phyloP scores from a whole-genome alignment of 2,797 vertebrate genomes.

The Hipposideros larvatus region DNA sequence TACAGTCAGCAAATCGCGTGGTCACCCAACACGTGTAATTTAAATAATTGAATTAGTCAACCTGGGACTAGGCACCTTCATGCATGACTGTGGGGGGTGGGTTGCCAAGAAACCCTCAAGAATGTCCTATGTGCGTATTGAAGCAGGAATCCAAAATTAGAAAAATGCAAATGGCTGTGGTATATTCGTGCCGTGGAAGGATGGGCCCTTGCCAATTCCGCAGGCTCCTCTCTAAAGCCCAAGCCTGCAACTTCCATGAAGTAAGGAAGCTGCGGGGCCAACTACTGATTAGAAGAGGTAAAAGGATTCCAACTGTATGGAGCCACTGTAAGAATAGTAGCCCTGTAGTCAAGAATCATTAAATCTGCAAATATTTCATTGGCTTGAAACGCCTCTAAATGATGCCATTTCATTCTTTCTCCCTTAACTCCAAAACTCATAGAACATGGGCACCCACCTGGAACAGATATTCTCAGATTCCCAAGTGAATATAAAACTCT shows the following conservation, averaged over 20 bases:
- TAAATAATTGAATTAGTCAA: conserved; percentile 77
- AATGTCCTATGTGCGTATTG: conserved; percentile 68
- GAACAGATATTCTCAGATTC: conserved; percentile 28
- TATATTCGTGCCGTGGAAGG: background rate
- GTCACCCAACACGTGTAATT: conserved; percentile 70
- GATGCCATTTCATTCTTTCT: background rate
- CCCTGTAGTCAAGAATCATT: background rate
- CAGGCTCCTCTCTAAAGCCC: conserved; percentile 47
- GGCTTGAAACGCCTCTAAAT: background rate
- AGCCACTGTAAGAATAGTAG: background rate
- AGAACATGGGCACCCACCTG: background rate
- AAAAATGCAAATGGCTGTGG: conserved; percentile 81
- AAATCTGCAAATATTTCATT: background rate
- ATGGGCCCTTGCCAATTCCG: conserved; percentile 70
- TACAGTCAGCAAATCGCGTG: conserved; percentile 61
- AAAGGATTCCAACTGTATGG: background rate
- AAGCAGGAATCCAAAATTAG: conserved; percentile 82
- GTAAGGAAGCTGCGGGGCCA: background rate
- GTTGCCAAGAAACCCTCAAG: conserved; percentile 79
- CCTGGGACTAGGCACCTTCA: conserved; percentile 70
- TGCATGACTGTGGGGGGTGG: conserved; percentile 48
- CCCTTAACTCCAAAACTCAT: background rate
- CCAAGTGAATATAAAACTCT: background rate
- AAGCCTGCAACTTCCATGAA: conserved; percentile 20
- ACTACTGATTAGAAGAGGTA: background rate